Evolutionary conservation across 2,888 invertebrate genomes (phyloP).

Genomic region (Subacronicta megacephala): DNA sequence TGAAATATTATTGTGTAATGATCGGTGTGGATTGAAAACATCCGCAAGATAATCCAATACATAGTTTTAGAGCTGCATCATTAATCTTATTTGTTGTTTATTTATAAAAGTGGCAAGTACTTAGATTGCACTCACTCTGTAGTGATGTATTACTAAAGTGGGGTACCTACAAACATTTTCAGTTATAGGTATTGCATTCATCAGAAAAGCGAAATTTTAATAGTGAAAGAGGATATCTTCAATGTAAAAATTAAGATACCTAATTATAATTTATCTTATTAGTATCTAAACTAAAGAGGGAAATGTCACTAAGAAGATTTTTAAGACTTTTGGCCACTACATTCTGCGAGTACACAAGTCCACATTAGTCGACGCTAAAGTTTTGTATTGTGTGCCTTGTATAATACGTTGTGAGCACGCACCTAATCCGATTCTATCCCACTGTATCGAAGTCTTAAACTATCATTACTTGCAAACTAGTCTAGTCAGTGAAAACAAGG

Average conservation of each 20-base stretch:
- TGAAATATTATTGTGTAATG: slow-evolving; percentile 67
- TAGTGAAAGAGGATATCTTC: too few species aligned
- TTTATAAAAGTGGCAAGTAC: slow-evolving; percentile 23
- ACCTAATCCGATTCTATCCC: slow-evolving; percentile 59
- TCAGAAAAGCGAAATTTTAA: too few species aligned
- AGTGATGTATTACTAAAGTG: too few species aligned
- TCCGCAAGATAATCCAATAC: slow-evolving; percentile 60
- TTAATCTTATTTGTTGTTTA: slow-evolving; percentile 46
- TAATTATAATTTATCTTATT: too few species aligned
- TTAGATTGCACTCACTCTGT: too few species aligned
- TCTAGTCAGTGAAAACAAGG: slow-evolving; percentile 65
- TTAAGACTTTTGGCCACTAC: too few species aligned
- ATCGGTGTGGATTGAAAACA: slow-evolving; percentile 63
- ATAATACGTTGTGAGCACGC: slow-evolving; percentile 57
- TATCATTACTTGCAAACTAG: slow-evolving; percentile 56
- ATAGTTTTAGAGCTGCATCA: slow-evolving; percentile 58
- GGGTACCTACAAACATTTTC: too few species aligned
- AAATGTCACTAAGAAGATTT: too few species aligned
- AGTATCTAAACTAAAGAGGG: too few species aligned
- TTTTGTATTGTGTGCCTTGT: slow-evolving; percentile 56
- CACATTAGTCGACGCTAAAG: slow-evolving; percentile 52
- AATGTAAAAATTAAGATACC: too few species aligned
- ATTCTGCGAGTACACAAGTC: slow-evolving; percentile 39
- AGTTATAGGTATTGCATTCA: too few species aligned
- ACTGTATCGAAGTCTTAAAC: slow-evolving; percentile 59